phyloP scores from a whole-genome alignment of 2,888 invertebrate genomes.

The Athrips mouffetella region DNA sequence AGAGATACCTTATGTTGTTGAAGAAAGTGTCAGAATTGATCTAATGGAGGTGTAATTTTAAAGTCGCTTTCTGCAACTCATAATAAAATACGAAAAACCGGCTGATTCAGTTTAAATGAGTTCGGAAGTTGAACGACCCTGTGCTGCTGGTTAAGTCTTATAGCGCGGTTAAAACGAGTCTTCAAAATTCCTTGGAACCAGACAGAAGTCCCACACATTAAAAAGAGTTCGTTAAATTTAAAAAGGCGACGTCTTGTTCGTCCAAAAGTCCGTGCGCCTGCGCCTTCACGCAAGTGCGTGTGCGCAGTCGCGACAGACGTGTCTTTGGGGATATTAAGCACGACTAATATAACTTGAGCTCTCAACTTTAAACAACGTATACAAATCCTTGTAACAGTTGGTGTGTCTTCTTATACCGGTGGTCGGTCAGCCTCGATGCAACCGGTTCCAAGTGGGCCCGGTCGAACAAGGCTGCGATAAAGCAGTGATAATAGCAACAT shows the following conservation, averaged over 20 bases:
- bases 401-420: slow-evolving; percentile 28
- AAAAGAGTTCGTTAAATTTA: slow-evolving; percentile 27
- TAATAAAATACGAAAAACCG: background rate
- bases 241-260: slow-evolving; percentile 28
- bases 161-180: background rate
- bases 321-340: slow-evolving; percentile 21
- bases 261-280: slow-evolving; percentile 24
- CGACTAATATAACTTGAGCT: slow-evolving; percentile 31
- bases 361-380: background rate
- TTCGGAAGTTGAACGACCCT: slow-evolving; percentile 9
- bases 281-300: slow-evolving; percentile 26
- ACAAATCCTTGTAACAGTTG: background rate
- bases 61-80: background rate
- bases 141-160: background rate
- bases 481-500: slow-evolving; percentile 47
- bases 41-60: background rate
- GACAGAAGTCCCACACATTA: slow-evolving; percentile 20
- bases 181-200: slow-evolving; percentile 14
- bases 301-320: slow-evolving; percentile 19
- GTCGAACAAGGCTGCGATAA: slow-evolving; percentile 52
- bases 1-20: no score
- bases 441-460: slow-evolving; percentile 52
- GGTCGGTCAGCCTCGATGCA: slow-evolving; percentile 45
- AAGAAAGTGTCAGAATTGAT: no score
- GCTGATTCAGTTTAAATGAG: background rate